A percentile compares a stretch with the other conserved stretches of the same genome.
Evolutionary conservation across 2,888 invertebrate genomes (phyloP).

Genomic region (Nymphalis polychloros): DNA sequence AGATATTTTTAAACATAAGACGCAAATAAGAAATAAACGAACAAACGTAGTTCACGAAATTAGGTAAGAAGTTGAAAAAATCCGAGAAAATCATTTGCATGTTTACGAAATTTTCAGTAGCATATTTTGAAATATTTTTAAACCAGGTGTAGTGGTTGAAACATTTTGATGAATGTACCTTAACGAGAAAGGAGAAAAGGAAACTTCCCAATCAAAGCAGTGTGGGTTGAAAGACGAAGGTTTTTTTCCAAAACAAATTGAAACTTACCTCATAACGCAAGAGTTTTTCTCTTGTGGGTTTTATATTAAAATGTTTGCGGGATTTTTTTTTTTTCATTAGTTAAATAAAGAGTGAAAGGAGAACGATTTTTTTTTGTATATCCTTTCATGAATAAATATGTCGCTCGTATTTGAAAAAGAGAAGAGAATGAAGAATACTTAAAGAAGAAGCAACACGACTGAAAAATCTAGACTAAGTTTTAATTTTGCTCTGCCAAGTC

Average conservation of each 20-base stretch:
- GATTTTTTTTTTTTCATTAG: neutral
- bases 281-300: conserved; percentile 12
- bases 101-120: conserved; percentile 2
- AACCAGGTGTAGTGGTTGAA: conserved; percentile 8
- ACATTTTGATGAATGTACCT: conserved; percentile 4
- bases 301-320: conserved; percentile 12
- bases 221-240: conserved; percentile 8
- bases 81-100: neutral
- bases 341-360: neutral
- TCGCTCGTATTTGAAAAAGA: neutral
- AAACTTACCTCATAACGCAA: conserved; percentile 9
- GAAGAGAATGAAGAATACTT: neutral
- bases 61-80: neutral
- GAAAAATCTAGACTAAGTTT: too few species aligned
- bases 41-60: neutral
- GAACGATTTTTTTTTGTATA: neutral
- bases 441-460: too few species aligned
- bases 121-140: neutral
- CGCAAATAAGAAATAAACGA: neutral
- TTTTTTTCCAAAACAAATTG: conserved; percentile 9
- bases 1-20: neutral
- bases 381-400: conserved; percentile 1
- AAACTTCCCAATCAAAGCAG: conserved; percentile 12
- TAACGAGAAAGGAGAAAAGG: conserved; percentile 12
- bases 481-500: too few species aligned